These are phyloP conservation scores for Muscicapa striata DNA, from an alignment of 2,797 vertebrate genomes.

Conservation along the genomic window DNA sequence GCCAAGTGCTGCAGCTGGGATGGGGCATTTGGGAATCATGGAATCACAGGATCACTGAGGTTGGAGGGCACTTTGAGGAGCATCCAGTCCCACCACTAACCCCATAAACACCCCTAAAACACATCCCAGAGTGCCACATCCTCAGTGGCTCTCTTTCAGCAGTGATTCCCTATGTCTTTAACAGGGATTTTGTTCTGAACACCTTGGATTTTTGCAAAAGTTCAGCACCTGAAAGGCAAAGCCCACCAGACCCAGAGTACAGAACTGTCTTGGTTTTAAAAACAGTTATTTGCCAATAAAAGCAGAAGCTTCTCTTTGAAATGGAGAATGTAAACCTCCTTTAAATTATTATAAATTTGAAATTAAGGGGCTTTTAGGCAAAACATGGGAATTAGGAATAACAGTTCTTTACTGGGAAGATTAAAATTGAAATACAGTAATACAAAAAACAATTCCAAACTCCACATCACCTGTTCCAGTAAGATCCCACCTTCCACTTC, in stretches of 20 bases:
- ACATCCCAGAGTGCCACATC: rapidly evolving
- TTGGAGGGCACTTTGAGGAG: neutral
- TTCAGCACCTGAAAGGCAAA: neutral
- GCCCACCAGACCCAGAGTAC: too few species aligned
- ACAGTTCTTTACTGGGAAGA: too few species aligned
- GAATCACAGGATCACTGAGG: neutral
- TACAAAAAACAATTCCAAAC: too few species aligned
- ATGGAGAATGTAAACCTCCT: too few species aligned
- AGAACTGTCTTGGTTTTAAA: too few species aligned
- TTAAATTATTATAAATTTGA: too few species aligned
- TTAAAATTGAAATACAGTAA: too few species aligned
- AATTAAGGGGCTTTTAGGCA: too few species aligned
- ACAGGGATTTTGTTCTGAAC: neutral
- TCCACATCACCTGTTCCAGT: rapidly evolving
- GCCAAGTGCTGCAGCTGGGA: neutral
- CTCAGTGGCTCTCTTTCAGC: neutral
- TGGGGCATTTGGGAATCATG: neutral
- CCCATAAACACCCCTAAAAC: neutral
- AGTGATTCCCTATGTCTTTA: neutral
- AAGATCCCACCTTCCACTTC: neutral
- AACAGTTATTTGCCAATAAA: too few species aligned
- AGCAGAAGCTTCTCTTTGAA: too few species aligned
- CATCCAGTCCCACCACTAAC: neutral
- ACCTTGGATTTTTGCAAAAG: neutral
- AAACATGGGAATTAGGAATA: too few species aligned